Percentiles rank a stretch among this genome's conserved stretches.
Conservation (phyloP, 2,888 invertebrate genomes). For the Anthoptus insignis region DNA sequence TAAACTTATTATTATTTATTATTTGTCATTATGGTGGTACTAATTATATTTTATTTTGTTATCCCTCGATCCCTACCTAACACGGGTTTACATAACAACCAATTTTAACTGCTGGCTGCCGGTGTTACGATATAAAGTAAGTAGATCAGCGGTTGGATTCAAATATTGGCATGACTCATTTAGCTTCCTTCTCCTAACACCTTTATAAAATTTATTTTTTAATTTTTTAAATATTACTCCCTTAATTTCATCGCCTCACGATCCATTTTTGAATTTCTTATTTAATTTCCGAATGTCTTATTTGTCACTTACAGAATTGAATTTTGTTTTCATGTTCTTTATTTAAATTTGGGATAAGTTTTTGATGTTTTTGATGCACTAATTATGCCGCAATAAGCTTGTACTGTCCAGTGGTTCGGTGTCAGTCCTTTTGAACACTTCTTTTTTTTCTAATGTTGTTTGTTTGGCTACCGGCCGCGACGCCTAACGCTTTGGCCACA, state of each 20-base stretch:
- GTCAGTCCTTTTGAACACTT: constrained; percentile 48
- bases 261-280: not conserved
- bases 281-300: not conserved
- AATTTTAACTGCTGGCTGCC: constrained; percentile 70
- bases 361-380: constrained; percentile 29
- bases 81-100: constrained; percentile 76
- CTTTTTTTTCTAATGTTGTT: constrained; percentile 70
- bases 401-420: constrained; percentile 49
- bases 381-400: constrained; percentile 34
- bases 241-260: not conserved
- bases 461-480: constrained; percentile 73
- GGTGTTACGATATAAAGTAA: constrained; percentile 75
- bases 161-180: constrained; percentile 67
- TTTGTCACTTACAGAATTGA: not conserved
- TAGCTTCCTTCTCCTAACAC: constrained; percentile 39
- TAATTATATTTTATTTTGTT: constrained; percentile 83
- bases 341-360: constrained; percentile 8
- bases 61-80: constrained; percentile 79
- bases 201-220: constrained; percentile 1
- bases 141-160: constrained; percentile 64
- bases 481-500: constrained; percentile 85
- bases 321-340: constrained; percentile 16
- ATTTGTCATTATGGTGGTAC: constrained; percentile 67
- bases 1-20: constrained; percentile 41
- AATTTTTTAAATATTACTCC: constrained; percentile 10